Evolutionary conservation across 1,140 invertebrate species (phyloP).

Genomic region (Drosophila suzukii): DNA sequence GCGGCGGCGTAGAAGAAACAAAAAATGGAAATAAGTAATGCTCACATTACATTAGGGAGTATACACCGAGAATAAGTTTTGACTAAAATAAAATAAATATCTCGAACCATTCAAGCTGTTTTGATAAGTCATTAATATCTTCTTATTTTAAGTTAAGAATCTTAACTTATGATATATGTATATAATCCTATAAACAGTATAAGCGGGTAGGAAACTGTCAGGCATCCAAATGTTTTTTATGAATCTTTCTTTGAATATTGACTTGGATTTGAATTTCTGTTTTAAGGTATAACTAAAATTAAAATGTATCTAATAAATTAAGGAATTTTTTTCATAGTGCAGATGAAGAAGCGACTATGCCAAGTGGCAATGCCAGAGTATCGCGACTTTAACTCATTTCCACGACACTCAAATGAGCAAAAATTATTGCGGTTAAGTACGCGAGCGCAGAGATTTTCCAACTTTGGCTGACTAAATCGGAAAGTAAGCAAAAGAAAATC

Average conservation of each 20-base stretch:
- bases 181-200: no score
- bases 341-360: constrained; percentile 39
- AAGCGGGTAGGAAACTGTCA: no score
- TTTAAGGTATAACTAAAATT: no score
- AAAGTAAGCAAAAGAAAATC: constrained; percentile 75
- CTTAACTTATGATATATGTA: no score
- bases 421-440: constrained; percentile 83
- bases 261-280: no score
- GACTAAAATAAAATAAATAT: neutral
- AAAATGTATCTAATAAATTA: neutral
- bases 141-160: neutral
- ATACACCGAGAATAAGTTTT: constrained; percentile 1
- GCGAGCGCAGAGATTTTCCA: constrained; percentile 72
- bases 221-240: no score
- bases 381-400: constrained; percentile 77
- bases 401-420: constrained; percentile 83
- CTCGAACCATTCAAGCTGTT: no score
- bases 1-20: constrained; percentile 51
- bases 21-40: constrained; percentile 79
- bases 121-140: no score
- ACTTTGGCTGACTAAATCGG: constrained; percentile 54
- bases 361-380: constrained; percentile 57
- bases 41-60: constrained; percentile 73
- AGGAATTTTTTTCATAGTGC: neutral
- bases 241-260: no score